Percentiles rank a stretch among this genome's conserved stretches.
These are phyloP conservation scores for Onychorhynchus coronatus DNA, from an alignment of 2,113 vertebrate species.

Conservation along the genomic window DNA sequence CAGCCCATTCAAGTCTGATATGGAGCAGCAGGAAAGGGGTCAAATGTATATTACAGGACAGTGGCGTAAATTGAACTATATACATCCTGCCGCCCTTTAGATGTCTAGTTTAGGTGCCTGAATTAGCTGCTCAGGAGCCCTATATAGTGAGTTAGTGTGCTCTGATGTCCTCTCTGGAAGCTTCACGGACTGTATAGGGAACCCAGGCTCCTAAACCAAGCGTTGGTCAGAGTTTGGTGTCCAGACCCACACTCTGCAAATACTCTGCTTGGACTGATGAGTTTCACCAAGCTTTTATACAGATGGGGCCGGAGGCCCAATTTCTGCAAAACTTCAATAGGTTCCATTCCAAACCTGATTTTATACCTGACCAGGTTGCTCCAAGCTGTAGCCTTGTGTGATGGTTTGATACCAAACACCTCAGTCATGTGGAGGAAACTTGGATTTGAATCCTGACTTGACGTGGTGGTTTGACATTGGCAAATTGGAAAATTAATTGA, in stretches of 20 bases:
- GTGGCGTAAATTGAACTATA: neutral
- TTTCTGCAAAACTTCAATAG: neutral
- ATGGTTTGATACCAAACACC: neutral
- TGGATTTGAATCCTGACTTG: neutral
- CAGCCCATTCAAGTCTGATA: neutral
- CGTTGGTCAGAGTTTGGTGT: neutral
- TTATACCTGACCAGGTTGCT: neutral
- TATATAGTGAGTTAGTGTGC: neutral
- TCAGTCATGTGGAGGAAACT: neutral
- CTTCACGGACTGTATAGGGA: neutral
- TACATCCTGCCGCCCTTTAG: neutral
- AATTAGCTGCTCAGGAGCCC: neutral
- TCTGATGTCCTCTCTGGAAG: neutral
- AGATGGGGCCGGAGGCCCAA: neutral
- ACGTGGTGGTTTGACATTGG: neutral
- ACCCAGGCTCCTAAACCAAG: neutral
- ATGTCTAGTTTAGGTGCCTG: neutral
- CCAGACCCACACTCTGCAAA: fast-evolving
- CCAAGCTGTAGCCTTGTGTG: neutral
- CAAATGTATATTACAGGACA: neutral
- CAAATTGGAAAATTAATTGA: too few species aligned
- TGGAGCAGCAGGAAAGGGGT: neutral
- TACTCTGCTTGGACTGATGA: neutral
- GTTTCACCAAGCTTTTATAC: neutral
- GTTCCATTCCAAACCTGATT: neutral